A percentile compares a stretch with the other conserved stretches of the same genome.
Evolutionary conservation across 2,888 invertebrate species (phyloP).

Genomic region (Empis livida): DNA sequence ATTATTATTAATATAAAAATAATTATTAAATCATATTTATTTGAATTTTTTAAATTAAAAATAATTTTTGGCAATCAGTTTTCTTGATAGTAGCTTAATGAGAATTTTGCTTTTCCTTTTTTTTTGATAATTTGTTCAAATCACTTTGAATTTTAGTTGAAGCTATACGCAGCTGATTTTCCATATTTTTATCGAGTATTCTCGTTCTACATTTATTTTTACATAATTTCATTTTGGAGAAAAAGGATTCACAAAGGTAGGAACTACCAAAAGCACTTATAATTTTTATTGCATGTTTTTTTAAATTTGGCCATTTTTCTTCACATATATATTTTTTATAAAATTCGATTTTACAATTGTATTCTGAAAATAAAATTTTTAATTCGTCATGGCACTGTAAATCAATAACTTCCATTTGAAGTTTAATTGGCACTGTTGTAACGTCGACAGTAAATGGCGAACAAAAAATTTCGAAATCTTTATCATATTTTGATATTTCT

Average conservation of each 20-base stretch:
- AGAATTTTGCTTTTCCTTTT: background rate
- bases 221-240: background rate
- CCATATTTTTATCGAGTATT: background rate
- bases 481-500: background rate
- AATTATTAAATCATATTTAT: background rate
- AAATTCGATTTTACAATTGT: background rate
- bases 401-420: constrained; percentile 1
- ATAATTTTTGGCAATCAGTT: too few species aligned
- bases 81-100: background rate
- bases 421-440: background rate
- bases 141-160: background rate
- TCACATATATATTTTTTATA: background rate
- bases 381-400: constrained; percentile 1
- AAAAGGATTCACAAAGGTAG: constrained; percentile 1
- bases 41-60: background rate
- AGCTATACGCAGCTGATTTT: background rate
- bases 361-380: constrained; percentile 2
- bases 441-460: background rate
- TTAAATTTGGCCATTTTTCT: background rate
- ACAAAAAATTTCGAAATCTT: background rate
- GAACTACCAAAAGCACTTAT: constrained; percentile 1
- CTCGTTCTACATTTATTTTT: background rate
- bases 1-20: background rate
- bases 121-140: background rate
- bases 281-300: background rate